Evolutionary conservation across 2,888 invertebrate genomes (phyloP), one percentile per base, ranked within the genome.

Genomic region (Cheilosia grossa): DNA sequence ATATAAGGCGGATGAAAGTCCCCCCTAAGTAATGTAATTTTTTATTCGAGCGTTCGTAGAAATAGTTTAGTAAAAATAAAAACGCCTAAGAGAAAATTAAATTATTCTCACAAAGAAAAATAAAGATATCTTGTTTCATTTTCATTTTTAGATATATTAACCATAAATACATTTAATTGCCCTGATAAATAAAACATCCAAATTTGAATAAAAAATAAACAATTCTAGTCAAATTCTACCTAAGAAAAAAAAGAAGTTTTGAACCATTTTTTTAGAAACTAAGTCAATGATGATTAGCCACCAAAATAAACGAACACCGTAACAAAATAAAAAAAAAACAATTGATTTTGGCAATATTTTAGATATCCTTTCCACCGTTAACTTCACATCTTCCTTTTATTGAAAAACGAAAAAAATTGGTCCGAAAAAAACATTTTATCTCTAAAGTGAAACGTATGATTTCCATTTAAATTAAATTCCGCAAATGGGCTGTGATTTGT

Each of bases 171-270:
- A 70, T 73, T 51, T 73, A 74, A 79, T 69, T 81, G 87, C 87
- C 81, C 87, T 79, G 79, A 87, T 81, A 73, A 83, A 87, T 74
- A 77, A 83, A 78, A 77, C 87, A 87, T 86, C 74, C 82, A 87
- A 78, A 49, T 70, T 80, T 82, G 44, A 79, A 73, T 47, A 61
- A 69, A 66, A 69, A 63, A 40, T 24, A 77, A 73, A 75, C 75
- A 72, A 79, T 89, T 89, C 91, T 91, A 91, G 91, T 91, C 90
- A 91, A 91, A 91, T 91, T 91, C 90, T 90, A 90, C 89, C 90
- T 90, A 90, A 90, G 89, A 88, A 90, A 89, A 89, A 87, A 88
- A 87, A 87, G n/a, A 70, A 56, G 24, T 77, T 79, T 80, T 72
- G 72, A 79, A 87, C 54, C 67, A 86, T 80, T 78, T 70, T 37